Evolutionary conservation across 2,797 vertebrate genomes (phyloP), one percentile per base, ranked within the genome.

Genomic region (Gymnothorax reevesii): DNA sequence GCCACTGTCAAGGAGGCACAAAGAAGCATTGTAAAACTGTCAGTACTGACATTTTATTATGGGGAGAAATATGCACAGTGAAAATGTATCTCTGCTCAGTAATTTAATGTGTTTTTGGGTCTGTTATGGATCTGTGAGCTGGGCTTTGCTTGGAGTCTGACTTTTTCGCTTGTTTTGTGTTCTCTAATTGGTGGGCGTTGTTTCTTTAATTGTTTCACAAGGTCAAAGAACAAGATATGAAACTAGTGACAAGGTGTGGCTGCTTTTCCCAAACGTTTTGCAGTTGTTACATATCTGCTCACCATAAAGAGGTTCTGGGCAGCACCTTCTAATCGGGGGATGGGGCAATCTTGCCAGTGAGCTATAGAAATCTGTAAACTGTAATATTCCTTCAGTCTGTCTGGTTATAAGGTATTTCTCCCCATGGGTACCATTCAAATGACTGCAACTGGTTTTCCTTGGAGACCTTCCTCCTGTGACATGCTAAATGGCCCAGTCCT

Each of bases 11-110:
- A 42, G 33, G 33, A 42, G 2, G 33, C 33, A 42, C 33, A 42
- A 42, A 42, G 33, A 42, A 42, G 33, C 33, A 42, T 42, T 42
- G 33, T 42, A 42, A 42, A 42, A 42, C 33, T 42, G 33, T 42
- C 33, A 42, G 33, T 42, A 42, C 33, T 42, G 33, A 42, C 33
- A 42, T 42, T 42, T 64, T 60, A 84, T 84, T 84, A 84, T 25
- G 42, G 9, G 64, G 83, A 52, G 83, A 84, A 66, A 84, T 66
- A 66, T 66, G 83, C 83, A 84, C 59, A 84, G 25, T 64, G 83
- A 84, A 85, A 85, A 85, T 17, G 49, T 33, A 73, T 73, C 69
- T 1, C 69, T 10, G 10, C 69, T 33, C 9, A 12, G 13, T 15
- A 13, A 33, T 33, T 73, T 33, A 33, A 73, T n/a, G 69, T 73